Evolutionary conservation across 2,113 vertebrate species (phyloP).

Genomic region (Recurvirostra avosetta): DNA sequence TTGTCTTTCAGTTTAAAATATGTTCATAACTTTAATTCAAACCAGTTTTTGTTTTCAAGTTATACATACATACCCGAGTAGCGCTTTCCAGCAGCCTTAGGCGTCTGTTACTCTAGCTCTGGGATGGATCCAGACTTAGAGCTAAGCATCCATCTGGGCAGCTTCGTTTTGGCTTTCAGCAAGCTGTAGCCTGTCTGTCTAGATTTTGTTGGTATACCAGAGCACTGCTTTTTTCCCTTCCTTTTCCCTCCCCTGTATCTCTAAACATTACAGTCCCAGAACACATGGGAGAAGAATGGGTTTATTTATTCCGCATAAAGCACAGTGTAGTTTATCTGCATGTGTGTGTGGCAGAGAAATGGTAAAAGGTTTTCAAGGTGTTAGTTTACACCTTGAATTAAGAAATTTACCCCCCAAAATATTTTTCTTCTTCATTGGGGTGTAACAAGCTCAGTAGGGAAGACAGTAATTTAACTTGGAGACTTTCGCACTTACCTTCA

Average conservation of each 20-base stretch:
- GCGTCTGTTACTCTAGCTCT: background rate
- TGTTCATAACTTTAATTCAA: background rate
- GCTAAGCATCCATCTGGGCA: background rate
- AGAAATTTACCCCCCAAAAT: background rate
- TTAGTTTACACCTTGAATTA: background rate
- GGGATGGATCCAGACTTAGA: background rate
- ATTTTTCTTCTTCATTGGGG: background rate
- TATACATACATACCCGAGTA: background rate
- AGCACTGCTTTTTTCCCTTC: background rate
- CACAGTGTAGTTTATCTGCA: background rate
- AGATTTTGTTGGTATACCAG: background rate
- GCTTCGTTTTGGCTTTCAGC: background rate
- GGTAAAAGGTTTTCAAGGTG: background rate
- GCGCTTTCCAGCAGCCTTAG: background rate
- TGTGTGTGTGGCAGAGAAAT: background rate
- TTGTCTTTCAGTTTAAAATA: background rate
- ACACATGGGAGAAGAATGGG: background rate
- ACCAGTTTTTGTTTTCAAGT: background rate
- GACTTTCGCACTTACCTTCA: background rate
- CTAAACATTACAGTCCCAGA: background rate
- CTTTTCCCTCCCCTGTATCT: background rate
- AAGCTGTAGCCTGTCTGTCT: background rate
- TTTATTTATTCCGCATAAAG: background rate
- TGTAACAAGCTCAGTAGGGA: background rate
- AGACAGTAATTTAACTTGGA: background rate